Evolutionary conservation across 2,797 vertebrate genomes (phyloP), one percentile per base, ranked within the genome.

Genomic region (Crenichthys baileyi): DNA sequence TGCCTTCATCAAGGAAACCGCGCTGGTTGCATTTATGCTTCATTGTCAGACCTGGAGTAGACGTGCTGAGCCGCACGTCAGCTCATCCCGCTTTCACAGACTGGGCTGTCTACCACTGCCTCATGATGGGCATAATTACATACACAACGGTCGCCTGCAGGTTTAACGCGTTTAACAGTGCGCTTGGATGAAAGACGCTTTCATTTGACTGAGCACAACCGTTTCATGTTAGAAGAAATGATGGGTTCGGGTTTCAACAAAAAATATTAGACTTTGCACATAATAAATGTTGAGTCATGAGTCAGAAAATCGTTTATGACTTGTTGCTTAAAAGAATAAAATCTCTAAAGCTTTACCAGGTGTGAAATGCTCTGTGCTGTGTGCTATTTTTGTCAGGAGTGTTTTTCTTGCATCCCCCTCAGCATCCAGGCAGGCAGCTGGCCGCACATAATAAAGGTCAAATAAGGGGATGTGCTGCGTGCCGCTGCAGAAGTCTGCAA

Each of bases 61-160:
- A 92, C 87, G 80, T 92, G 91, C 86, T 11, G 68, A 26, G 26
- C 26, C 22, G 79, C 86, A 87, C 85, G 8, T 85, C 83, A 55
- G 9, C 76, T 44, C 85, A 7, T 58, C 29, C 7, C 60, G 29
- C 29, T 41, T 72, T 73, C 75, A 67, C 80, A 80, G 7, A 3
- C 56, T 8, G 84, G 85, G 16, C 5, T 80, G 24, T 24, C 36
- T 36, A 77, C 76, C 79, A 39, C 1, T 85, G 73, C 84, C 26
- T 90, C 87, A 90, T 1, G 15, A 5, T n/a, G 70, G 31, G 1
- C 7, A n/a, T 11, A 9, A 72, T 18, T 44, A 50, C 48, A 36
- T 61, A 46, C 26, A 12, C 5, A 72, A 48, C 13, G 9, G 20
- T 71, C 13, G 58, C 22, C n/a, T 16, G 36, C 15, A 13, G 29